Evolutionary conservation across 2,888 invertebrate species (phyloP), one percentile per base, ranked within the genome.

Genomic region (Allophyes oxyacanthae): DNA sequence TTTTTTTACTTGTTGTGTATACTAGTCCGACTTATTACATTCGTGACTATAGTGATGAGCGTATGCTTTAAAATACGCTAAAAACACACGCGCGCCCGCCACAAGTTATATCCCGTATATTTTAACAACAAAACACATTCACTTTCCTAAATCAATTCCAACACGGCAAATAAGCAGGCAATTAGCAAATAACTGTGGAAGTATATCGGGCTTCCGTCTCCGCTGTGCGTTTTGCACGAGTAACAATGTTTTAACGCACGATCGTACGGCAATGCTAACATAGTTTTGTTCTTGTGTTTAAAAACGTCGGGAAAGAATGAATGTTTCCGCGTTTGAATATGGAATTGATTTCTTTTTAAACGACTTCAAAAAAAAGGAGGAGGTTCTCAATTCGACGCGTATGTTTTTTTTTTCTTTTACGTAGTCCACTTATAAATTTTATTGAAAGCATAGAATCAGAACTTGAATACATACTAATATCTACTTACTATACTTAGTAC

Each of bases 401-500:
- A n/a, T n/a, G n/a, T n/a, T n/a, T n/a, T n/a, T n/a, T n/a, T n/a
- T n/a, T n/a, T n/a, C n/a, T n/a, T n/a, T n/a, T 25, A 34, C 65
- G 54, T 53, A 33, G 48, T 48, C 5, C 7, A 38, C 52, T 41
- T 53, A 49, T 38, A 40, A 48, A 56, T 66, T 71, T 71, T 68
- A 71, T 71, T 68, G 49, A 61, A 69, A 68, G 53, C 46, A 64
- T 59, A 55, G 59, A 72, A 82, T 85, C 84, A 87, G 85, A 86
- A 83, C 76, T 75, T 79, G 71, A 58, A 80, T 83, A 84, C 74
- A 70, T 64, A 67, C 78, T 82, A 78, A 66, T 59, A n/a, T n/a
- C n/a, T n/a, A n/a, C n/a, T n/a, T n/a, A n/a, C n/a, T n/a, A n/a
- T n/a, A n/a, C n/a, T 61, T 71, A 77, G 63, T 45, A 59, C 63